A percentile compares a stretch with the other conserved stretches of the same genome.
Evolutionary conservation across 2,797 vertebrate genomes (phyloP).

Genomic region (Pseudocheirus occidentalis): DNA sequence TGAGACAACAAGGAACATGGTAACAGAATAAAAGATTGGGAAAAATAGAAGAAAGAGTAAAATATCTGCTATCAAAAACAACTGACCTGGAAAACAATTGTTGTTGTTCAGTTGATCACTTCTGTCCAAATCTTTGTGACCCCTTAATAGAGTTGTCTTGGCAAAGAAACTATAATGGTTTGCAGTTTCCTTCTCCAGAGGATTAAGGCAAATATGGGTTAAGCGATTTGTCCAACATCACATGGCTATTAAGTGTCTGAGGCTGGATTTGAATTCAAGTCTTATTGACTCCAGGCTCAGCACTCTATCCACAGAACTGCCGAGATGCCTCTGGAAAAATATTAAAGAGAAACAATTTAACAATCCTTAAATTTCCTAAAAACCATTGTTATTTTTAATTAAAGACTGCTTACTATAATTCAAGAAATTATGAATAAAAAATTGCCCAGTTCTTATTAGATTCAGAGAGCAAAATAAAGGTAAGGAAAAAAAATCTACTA

Average conservation of each 20-base stretch:
- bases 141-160: background rate
- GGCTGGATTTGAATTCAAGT: background rate
- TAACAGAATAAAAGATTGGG: no score
- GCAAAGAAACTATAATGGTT: background rate
- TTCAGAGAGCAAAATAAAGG: background rate
- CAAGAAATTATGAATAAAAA: background rate
- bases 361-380: background rate
- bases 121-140: background rate
- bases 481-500: background rate
- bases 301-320: background rate
- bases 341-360: background rate
- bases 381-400: background rate
- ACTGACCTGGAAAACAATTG: no score
- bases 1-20: no score
- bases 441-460: background rate
- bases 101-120: background rate
- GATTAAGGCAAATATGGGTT: background rate
- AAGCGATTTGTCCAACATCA: background rate
- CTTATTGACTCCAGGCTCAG: background rate
- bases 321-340: background rate
- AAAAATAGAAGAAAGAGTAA: no score
- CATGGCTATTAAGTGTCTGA: background rate
- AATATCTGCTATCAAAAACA: no score
- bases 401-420: background rate
- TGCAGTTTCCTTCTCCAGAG: background rate